Evolutionary conservation across 2,888 invertebrate species (phyloP), one percentile per base, ranked within the genome.

Genomic region (Spisula solida): DNA sequence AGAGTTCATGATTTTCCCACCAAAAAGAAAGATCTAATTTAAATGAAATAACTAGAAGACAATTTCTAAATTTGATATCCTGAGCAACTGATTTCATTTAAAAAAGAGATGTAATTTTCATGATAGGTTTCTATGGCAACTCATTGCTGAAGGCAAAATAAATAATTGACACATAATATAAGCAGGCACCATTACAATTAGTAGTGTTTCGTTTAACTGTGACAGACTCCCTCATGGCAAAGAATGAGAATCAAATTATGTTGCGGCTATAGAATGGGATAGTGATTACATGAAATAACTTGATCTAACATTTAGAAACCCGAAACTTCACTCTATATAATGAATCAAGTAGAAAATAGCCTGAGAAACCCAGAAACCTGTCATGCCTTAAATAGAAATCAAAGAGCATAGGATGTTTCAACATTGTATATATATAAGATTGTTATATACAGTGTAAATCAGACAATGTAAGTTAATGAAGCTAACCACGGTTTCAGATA

Each of bases 121-220:
- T 82, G 78, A 89, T 86, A 82, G 85, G 90, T 90, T 90, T 78
- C 87, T 86, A 90, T 90, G 81, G 90, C 48, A 75, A 90, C 90
- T 60, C 78, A 88, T 75, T 80, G 90, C 90, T 86, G 14, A 55
- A 56, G 80, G 90, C 90, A 90, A 90, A 86, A 82, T 80, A 87
- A 87, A 85, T 90, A 90, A 90, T 87, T 90, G 90, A 90, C 87
- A 90, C 87, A 90, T 88, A 88, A 90, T 90, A 75, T 75, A 85
- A 90, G 81, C 90, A 87, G 87, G 88, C 88, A 87, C 89, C 85
- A 87, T 90, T 70, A 75, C 85, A 80, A 80, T 80, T 85, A 81
- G 81, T 86, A 86, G 78, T 55, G 51, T 79, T 79, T 47, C 79
- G 18, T 78, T 85, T 79, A 85, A 79, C 55, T 85, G 48, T 48